Evolutionary conservation across 1,140 invertebrate species (phyloP).

Genomic region (Ceratina japonica): DNA sequence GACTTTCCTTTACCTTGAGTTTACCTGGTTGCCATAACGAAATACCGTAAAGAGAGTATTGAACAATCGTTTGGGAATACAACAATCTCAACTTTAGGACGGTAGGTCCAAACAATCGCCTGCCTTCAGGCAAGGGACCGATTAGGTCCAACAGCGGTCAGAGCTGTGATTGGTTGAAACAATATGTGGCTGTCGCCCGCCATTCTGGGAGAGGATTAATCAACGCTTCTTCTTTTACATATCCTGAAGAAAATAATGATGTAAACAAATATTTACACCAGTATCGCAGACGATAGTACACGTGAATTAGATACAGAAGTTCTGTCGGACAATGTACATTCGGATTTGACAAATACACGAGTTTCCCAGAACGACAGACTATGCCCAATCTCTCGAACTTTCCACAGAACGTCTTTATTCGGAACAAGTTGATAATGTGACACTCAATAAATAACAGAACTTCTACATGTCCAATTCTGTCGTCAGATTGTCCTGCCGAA

Average conservation of each 20-base stretch:
- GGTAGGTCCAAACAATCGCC: conserved; percentile 81
- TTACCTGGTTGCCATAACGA: too few relatives aligned
- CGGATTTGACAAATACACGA: neutral
- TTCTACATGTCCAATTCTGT: conserved; percentile 77
- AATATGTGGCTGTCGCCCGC: conserved; percentile 76
- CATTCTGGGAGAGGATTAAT: conserved; percentile 66
- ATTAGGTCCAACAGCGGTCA: conserved; percentile 79
- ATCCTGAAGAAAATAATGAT: neutral
- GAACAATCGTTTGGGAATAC: conserved; percentile 42
- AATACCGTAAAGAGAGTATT: neutral
- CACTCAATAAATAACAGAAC: conserved; percentile 79
- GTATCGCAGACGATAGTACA: neutral
- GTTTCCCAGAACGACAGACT: conserved; percentile 68
- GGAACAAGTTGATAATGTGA: conserved; percentile 77
- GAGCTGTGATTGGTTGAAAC: conserved; percentile 81
- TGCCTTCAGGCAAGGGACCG: conserved; percentile 79
- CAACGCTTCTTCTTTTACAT: neutral
- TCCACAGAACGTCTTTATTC: conserved; percentile 76
- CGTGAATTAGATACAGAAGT: too few relatives aligned
- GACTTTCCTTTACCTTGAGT: too few relatives aligned
- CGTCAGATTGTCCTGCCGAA: conserved; percentile 68
- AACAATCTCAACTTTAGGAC: conserved; percentile 69
- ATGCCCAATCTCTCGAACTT: conserved; percentile 74
- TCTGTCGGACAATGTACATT: too few relatives aligned
- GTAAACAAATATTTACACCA: neutral